These are phyloP conservation scores for Aethes cnicana DNA, from an alignment of 2,888 invertebrate species.

Conservation along the genomic window DNA sequence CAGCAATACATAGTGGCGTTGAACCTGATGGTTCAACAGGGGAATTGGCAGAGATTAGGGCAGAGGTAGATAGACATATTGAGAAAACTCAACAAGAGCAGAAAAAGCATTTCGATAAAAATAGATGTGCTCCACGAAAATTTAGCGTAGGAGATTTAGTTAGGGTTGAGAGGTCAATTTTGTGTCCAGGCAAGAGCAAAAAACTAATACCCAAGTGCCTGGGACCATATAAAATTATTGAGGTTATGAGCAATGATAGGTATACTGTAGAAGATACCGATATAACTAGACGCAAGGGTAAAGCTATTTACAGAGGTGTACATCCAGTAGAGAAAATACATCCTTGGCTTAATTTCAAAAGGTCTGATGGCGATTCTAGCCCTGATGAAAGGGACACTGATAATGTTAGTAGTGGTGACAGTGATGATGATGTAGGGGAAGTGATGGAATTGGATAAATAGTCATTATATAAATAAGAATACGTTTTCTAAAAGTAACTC, in stretches of 20 bases:
- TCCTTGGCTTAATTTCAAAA: not conserved
- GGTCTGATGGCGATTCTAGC: not conserved
- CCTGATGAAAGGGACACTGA: not conserved
- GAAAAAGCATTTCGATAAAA: conserved; percentile 16
- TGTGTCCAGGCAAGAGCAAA: conserved; percentile 16
- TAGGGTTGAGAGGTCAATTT: conserved; percentile 17
- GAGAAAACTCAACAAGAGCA: conserved; percentile 3
- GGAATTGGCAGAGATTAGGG: conserved; percentile 3
- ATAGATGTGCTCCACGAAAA: not conserved
- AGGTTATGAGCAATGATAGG: no score
- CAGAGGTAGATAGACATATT: not conserved
- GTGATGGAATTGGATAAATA: no score
- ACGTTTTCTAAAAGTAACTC: no score
- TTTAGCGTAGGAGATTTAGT: conserved; percentile 30
- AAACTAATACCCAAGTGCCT: conserved; percentile 28
- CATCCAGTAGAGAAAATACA: not conserved
- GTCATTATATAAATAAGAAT: no score
- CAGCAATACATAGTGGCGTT: not conserved
- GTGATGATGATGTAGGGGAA: no score
- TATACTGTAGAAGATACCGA: no score
- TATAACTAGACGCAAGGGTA: not conserved
- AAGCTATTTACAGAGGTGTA: not conserved
- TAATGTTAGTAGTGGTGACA: no score
- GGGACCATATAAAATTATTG: conserved; percentile 29
- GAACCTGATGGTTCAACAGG: not conserved